phyloP scores from a whole-genome alignment of 2,888 invertebrate species.

The Rotaria macrura region DNA sequence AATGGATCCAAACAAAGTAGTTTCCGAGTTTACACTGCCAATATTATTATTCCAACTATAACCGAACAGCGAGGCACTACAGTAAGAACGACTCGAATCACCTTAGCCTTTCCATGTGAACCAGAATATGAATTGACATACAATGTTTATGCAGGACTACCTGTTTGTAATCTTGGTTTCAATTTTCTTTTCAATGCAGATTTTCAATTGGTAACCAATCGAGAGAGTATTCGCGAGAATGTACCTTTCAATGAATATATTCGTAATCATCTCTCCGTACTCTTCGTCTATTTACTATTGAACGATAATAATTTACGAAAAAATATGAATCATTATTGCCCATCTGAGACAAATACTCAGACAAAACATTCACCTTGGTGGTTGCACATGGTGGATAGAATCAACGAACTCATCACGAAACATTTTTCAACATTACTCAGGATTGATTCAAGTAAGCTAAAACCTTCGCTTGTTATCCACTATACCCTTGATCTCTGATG shows the following conservation, averaged over 20 bases:
- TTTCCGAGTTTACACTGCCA: neutral
- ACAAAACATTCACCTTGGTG: neutral
- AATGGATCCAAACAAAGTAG: neutral
- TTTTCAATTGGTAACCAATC: conserved; percentile 24
- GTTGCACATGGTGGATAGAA: neutral
- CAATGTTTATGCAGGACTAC: conserved; percentile 15
- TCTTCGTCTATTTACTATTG: conserved; percentile 17
- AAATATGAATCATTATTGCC: neutral
- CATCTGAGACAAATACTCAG: neutral
- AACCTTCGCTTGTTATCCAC: no score
- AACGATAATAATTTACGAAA: neutral
- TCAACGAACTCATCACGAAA: neutral
- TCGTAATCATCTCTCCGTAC: conserved; percentile 21
- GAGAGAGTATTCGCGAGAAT: conserved; percentile 21
- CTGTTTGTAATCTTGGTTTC: conserved; percentile 23
- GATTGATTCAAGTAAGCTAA: neutral
- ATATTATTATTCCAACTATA: neutral
- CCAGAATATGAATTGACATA: neutral
- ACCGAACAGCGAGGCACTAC: neutral
- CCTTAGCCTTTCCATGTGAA: conserved; percentile 19
- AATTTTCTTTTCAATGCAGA: conserved; percentile 27
- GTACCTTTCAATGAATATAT: neutral
- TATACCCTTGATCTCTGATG: no score
- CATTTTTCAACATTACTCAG: neutral
- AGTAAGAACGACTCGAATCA: neutral